These are phyloP conservation scores for Acrobeloides nanus DNA, from an alignment of 2,888 invertebrate species.

Conservation along the genomic window DNA sequence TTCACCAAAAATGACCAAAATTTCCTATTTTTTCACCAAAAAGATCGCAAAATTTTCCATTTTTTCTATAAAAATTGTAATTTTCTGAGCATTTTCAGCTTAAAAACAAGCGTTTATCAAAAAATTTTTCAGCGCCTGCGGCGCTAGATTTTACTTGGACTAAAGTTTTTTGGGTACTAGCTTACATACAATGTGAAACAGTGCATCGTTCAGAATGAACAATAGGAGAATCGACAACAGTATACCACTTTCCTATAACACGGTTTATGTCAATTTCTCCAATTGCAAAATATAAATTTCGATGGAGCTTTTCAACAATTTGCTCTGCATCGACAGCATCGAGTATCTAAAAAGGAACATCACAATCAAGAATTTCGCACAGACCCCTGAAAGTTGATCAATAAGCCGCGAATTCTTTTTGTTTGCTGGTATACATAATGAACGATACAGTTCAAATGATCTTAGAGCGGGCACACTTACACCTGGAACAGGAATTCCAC, in stretches of 20 bases:
- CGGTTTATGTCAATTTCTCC: conserved; percentile 44
- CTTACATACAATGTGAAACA: conserved; percentile 38
- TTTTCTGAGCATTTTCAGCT: too few species aligned
- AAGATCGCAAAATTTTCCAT: too few species aligned
- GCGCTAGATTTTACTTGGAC: conserved; percentile 3
- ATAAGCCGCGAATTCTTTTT: conserved; percentile 27
- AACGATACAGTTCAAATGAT: conserved; percentile 41
- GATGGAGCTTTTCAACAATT: conserved; percentile 43
- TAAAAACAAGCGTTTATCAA: too few species aligned
- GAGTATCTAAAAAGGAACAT: conserved; percentile 33
- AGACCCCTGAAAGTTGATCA: conserved; percentile 36
- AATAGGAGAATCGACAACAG: conserved; percentile 46
- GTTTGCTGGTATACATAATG: conserved; percentile 31
- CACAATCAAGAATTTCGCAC: too few species aligned
- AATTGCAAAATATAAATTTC: conserved; percentile 41
- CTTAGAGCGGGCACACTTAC: conserved; percentile 39
- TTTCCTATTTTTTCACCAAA: too few species aligned
- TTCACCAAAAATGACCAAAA: too few species aligned
- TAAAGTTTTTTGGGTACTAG: neutral
- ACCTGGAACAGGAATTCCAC: conserved; percentile 42
- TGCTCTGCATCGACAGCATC: conserved; percentile 43
- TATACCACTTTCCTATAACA: conserved; percentile 50
- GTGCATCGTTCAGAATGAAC: conserved; percentile 45
- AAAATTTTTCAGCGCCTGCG: neutral
- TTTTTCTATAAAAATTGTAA: too few species aligned